These are phyloP conservation scores for Aldrovandia affinis DNA, from an alignment of 2,797 vertebrate genomes.

Conservation along the genomic window DNA sequence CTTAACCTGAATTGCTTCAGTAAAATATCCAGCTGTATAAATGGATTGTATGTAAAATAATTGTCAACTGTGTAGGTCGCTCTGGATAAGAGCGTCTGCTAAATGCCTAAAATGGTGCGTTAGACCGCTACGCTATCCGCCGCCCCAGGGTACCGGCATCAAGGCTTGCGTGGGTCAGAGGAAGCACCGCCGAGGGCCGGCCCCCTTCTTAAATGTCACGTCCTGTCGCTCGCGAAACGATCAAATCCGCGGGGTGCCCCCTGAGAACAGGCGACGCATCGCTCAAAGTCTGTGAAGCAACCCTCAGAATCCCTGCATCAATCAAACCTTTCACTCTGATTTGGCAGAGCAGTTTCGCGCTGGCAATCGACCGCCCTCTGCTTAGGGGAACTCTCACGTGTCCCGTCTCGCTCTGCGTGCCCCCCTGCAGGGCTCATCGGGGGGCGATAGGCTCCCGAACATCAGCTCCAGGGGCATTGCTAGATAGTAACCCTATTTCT, in stretches of 20 bases:
- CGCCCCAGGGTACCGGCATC: background rate
- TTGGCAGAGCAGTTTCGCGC: conserved; percentile 30
- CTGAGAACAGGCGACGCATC: background rate
- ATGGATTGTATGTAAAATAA: too few species aligned
- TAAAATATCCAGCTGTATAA: too few species aligned
- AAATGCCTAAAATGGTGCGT: too few species aligned
- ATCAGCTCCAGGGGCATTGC: too few species aligned
- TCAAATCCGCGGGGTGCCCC: conserved; percentile 1
- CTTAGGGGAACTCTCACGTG: background rate
- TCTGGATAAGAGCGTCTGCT: too few species aligned
- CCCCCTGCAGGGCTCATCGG: background rate
- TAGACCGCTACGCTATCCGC: too few species aligned
- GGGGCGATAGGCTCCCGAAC: conserved; percentile 45
- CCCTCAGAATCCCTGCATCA: background rate
- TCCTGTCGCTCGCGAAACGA: background rate
- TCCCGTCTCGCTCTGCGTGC: background rate
- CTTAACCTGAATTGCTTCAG: too few species aligned
- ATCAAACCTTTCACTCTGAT: background rate
- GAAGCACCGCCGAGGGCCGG: background rate
- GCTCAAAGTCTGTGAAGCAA: background rate
- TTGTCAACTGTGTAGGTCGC: too few species aligned
- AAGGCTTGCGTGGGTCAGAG: background rate
- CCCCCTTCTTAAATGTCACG: conserved; percentile 13
- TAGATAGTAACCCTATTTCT: too few species aligned
- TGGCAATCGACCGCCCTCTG: background rate